Evolutionary conservation across 2,797 vertebrate genomes (phyloP).

Genomic region (Phyllotis vaccarum): DNA sequence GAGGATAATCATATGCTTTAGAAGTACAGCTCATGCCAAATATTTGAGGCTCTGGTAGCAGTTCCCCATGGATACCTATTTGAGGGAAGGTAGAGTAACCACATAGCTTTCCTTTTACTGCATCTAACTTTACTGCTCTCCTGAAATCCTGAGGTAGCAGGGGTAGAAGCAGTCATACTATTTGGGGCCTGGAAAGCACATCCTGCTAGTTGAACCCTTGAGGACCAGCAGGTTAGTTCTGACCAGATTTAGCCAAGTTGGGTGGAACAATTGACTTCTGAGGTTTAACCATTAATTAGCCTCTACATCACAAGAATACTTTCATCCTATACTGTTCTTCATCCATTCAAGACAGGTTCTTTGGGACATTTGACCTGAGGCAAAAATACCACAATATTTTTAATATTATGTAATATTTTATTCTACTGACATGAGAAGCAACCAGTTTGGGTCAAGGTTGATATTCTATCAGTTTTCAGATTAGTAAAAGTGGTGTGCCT

Average conservation of each 20-base stretch:
- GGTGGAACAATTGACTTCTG: background rate
- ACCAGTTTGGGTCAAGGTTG: background rate
- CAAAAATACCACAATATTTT: background rate
- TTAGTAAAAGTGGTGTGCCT: background rate
- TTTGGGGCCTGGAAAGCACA: background rate
- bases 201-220: background rate
- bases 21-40: conserved; percentile 36
- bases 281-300: background rate
- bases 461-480: background rate
- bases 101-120: background rate
- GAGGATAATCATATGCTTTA: conserved; percentile 63
- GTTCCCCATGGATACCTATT: background rate
- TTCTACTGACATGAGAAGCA: background rate
- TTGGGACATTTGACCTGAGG: background rate
- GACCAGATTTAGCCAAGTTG: background rate
- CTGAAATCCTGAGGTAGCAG: background rate
- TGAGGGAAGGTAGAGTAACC: background rate
- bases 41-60: conserved; percentile 52
- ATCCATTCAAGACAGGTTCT: background rate
- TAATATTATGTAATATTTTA: background rate
- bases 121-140: background rate
- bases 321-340: background rate
- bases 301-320: background rate
- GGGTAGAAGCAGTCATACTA: background rate
- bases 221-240: background rate